Evolutionary conservation across 2,888 invertebrate genomes (phyloP).

Genomic region (Pimpla rufipes): DNA sequence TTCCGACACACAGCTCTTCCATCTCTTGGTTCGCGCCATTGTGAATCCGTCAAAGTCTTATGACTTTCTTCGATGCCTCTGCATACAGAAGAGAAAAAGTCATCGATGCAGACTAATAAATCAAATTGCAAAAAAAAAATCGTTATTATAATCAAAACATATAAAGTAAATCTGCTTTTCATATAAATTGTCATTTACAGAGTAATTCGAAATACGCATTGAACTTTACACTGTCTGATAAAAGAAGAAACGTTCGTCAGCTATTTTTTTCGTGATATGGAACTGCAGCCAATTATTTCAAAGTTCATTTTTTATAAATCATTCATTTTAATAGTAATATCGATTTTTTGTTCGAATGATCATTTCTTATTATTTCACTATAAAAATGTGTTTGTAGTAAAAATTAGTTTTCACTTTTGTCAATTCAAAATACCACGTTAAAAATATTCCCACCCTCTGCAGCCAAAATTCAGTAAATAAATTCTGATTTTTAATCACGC

Average conservation of each 20-base stretch:
- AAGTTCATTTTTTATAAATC: too few relatives aligned
- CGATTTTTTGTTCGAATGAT: too few relatives aligned
- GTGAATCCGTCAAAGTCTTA: conserved; percentile 36
- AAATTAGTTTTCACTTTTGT: too few relatives aligned
- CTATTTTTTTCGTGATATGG: too few relatives aligned
- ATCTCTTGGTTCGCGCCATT: conserved; percentile 78
- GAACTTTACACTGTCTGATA: not conserved
- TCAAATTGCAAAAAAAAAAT: not conserved
- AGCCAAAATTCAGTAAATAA: not conserved
- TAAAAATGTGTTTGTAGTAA: too few relatives aligned
- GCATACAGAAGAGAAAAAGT: conserved; percentile 12
- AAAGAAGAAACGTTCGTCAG: not conserved
- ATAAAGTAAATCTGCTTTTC: not conserved
- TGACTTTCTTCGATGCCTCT: conserved; percentile 13
- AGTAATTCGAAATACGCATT: not conserved
- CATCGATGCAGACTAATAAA: not conserved
- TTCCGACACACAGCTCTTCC: conserved; percentile 78
- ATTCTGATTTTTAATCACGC: not conserved
- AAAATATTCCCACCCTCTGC: too few relatives aligned
- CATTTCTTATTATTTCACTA: too few relatives aligned
- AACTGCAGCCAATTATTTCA: too few relatives aligned
- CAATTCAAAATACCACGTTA: not conserved
- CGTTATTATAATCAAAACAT: not conserved
- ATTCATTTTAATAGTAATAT: too few relatives aligned
- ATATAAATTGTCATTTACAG: not conserved